Conservation (phyloP, 2,797 vertebrate species). For the Tamandua tetradactyla region DNA sequence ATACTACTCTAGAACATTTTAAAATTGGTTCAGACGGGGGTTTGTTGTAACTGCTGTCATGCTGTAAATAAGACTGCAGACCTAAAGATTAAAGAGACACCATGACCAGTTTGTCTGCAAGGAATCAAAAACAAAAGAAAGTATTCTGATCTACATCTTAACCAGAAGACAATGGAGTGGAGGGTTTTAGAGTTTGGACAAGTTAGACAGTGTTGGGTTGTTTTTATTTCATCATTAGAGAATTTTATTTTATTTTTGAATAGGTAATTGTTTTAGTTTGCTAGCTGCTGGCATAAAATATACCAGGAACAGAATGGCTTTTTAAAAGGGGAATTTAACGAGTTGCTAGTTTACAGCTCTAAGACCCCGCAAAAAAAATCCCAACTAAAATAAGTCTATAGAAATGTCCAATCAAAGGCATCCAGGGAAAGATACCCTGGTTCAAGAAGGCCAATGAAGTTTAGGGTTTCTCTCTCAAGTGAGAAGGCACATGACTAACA, state of each 20-base stretch:
- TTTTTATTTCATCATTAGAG: neutral
- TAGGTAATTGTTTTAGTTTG: too few species aligned
- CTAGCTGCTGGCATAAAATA: too few species aligned
- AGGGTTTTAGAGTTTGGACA: neutral
- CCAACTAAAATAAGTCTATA: too few species aligned
- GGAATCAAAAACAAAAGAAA: neutral
- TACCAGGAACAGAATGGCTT: too few species aligned
- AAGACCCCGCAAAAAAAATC: too few species aligned
- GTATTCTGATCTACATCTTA: neutral
- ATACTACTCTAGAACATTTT: neutral
- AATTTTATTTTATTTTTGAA: slow-evolving; percentile 7
- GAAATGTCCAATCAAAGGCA: too few species aligned
- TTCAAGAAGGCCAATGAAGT: too few species aligned
- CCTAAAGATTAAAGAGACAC: neutral
- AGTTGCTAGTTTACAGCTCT: too few species aligned
- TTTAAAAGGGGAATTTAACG: too few species aligned
- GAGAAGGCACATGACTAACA: too few species aligned
- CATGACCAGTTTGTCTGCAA: neutral
- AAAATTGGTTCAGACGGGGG: neutral
- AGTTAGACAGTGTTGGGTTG: neutral
- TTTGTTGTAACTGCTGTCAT: neutral
- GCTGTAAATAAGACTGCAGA: neutral
- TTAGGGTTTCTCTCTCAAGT: too few species aligned
- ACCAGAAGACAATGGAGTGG: neutral
- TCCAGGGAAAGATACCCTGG: too few species aligned